A percentile compares a stretch with the other conserved stretches of the same genome.
Evolutionary conservation across 2,888 invertebrate genomes (phyloP).

Genomic region (Lithosia quadra): DNA sequence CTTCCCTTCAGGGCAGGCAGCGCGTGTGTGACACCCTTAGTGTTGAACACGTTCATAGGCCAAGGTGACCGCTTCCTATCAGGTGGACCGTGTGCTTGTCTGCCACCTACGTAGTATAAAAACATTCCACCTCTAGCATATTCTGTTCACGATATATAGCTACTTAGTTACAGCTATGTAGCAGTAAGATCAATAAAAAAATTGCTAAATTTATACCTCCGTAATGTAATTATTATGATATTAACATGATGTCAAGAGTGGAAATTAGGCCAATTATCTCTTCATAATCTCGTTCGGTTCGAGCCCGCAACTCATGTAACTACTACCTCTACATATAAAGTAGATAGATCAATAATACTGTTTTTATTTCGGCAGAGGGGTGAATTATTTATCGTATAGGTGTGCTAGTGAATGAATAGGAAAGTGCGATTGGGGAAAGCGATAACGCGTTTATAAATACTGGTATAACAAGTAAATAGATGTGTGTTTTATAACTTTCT

Average conservation of each 20-base stretch:
- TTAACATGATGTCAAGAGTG: slow-evolving; percentile 1
- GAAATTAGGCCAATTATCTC: slow-evolving; percentile 1
- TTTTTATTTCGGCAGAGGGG: slow-evolving; percentile 7
- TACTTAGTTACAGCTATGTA: too few species aligned
- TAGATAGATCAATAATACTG: slow-evolving; percentile 5
- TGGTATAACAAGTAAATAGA: background rate
- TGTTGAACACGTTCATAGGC: too few species aligned
- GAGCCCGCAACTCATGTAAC: background rate
- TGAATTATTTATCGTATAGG: slow-evolving; percentile 10
- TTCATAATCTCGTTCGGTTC: slow-evolving; percentile 1
- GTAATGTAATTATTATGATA: slow-evolving; percentile 1
- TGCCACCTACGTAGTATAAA: too few species aligned
- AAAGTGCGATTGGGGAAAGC: background rate
- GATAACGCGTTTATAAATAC: slow-evolving; percentile 2
- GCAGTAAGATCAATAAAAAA: background rate
- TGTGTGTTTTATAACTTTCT: background rate
- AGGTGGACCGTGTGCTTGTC: too few species aligned
- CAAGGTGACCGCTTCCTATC: too few species aligned
- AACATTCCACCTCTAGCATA: too few species aligned
- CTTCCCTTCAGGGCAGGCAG: too few species aligned
- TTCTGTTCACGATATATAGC: too few species aligned
- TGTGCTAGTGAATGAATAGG: background rate
- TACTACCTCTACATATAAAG: background rate
- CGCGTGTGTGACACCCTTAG: too few species aligned
- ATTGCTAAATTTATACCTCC: background rate